These are phyloP conservation scores for Dasyurus viverrinus DNA, from an alignment of 2,113 vertebrate genomes.

Conservation along the genomic window DNA sequence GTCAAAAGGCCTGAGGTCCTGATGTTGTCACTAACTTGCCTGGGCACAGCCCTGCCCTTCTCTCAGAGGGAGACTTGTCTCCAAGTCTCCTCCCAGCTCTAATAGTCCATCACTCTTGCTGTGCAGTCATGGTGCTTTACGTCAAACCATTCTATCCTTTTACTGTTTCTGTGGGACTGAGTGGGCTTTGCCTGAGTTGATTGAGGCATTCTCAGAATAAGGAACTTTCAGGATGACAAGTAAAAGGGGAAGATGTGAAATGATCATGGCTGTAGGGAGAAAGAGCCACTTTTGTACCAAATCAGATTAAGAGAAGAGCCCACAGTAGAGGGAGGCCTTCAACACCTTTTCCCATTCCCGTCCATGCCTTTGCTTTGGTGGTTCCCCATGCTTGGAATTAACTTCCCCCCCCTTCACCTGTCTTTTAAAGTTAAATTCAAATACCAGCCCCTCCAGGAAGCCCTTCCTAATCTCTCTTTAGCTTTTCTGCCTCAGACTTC, in stretches of 20 bases:
- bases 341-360: not conserved
- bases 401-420: fast-evolving
- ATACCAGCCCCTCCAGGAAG: fast-evolving
- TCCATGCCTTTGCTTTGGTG: not conserved
- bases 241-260: not conserved
- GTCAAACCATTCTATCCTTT: not conserved
- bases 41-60: too few relatives aligned
- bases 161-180: not conserved
- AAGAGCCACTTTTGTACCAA: not conserved
- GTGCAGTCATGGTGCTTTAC: not conserved
- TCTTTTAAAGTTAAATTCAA: not conserved
- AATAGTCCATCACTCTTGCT: not conserved
- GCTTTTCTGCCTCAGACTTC: not conserved
- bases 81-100: not conserved
- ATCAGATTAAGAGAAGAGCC: not conserved
- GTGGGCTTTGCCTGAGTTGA: too few relatives aligned
- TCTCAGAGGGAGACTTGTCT: not conserved
- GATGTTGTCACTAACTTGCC: too few relatives aligned
- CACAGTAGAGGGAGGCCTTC: too few relatives aligned
- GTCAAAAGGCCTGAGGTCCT: not conserved
- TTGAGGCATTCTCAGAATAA: not conserved
- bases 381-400: not conserved
- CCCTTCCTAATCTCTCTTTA: not conserved
- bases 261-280: not conserved
- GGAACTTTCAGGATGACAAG: not conserved